A percentile compares a stretch with the other conserved stretches of the same genome.
Evolutionary conservation across 2,888 invertebrate genomes (phyloP).

Genomic region (Pyrocoelia pectoralis): DNA sequence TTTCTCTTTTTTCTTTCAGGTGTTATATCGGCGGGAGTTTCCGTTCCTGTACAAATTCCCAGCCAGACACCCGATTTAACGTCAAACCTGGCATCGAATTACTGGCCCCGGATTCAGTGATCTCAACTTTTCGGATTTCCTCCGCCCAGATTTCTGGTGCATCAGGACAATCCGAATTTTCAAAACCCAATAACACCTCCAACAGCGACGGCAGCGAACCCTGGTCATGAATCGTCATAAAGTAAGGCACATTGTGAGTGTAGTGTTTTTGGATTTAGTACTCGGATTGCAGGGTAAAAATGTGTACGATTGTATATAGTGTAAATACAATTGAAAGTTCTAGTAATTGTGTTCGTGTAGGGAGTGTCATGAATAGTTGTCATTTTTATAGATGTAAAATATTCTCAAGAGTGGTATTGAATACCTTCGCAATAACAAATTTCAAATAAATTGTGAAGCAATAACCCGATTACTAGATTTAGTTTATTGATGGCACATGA

Average conservation of each 20-base stretch:
- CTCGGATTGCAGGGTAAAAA: slow-evolving; percentile 53
- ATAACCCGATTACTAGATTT: slow-evolving; percentile 21
- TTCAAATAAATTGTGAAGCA: slow-evolving; percentile 30
- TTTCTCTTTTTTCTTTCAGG: slow-evolving; percentile 65
- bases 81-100: slow-evolving; percentile 73
- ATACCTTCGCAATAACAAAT: slow-evolving; percentile 26
- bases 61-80: slow-evolving; percentile 83
- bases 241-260: slow-evolving; percentile 2
- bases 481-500: slow-evolving; percentile 12
- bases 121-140: slow-evolving; percentile 90
- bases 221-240: slow-evolving; percentile 52
- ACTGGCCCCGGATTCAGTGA: slow-evolving; percentile 94
- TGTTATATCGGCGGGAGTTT: slow-evolving; percentile 91
- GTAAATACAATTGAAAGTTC: slow-evolving; percentile 43
- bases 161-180: slow-evolving; percentile 69
- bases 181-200: slow-evolving; percentile 65
- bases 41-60: slow-evolving; percentile 91
- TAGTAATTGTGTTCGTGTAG: slow-evolving; percentile 39
- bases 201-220: slow-evolving; percentile 57
- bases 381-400: slow-evolving; percentile 31
- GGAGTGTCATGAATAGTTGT: slow-evolving; percentile 20
- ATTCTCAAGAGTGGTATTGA: slow-evolving; percentile 23
- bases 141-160: slow-evolving; percentile 75
- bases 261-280: slow-evolving; percentile 25
- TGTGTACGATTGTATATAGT: slow-evolving; percentile 47